phyloP scores from a whole-genome alignment of 2,113 vertebrate genomes.

The Heterotilapia buettikoferi region DNA sequence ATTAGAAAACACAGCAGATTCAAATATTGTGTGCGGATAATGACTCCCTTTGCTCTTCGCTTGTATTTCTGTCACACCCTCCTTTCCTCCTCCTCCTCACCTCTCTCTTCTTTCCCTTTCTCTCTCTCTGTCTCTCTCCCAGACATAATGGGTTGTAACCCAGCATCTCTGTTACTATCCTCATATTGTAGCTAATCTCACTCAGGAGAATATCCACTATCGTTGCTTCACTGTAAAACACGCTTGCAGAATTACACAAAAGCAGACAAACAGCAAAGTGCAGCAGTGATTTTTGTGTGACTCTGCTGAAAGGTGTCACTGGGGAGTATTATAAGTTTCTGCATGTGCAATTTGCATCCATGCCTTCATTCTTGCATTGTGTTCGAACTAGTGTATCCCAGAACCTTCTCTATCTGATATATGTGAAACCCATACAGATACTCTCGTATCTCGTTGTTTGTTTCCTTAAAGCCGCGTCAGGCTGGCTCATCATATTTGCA shows the following conservation, averaged over 20 bases:
- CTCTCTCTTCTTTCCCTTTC: not conserved
- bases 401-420: not conserved
- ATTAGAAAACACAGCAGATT: not conserved
- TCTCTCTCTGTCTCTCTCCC: not conserved
- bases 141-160: constrained; percentile 51
- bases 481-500: constrained; percentile 62
- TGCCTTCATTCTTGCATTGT: not conserved
- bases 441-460: constrained; percentile 4
- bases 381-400: not conserved
- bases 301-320: not conserved
- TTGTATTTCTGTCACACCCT: constrained; percentile 40
- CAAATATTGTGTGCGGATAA: not conserved
- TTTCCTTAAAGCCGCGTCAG: constrained; percentile 30
- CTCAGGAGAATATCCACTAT: constrained; percentile 20
- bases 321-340: not conserved
- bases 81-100: constrained; percentile 24
- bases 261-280: not conserved
- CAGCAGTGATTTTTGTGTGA: not conserved
- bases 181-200: constrained; percentile 25
- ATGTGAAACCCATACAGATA: not conserved
- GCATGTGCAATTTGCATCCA: not conserved
- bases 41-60: constrained; percentile 26
- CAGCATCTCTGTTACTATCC: constrained; percentile 33
- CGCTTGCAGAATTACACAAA: not conserved
- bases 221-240: constrained; percentile 7